phyloP scores from a whole-genome alignment of 2,888 invertebrate species.

The Anarsia innoxiella region DNA sequence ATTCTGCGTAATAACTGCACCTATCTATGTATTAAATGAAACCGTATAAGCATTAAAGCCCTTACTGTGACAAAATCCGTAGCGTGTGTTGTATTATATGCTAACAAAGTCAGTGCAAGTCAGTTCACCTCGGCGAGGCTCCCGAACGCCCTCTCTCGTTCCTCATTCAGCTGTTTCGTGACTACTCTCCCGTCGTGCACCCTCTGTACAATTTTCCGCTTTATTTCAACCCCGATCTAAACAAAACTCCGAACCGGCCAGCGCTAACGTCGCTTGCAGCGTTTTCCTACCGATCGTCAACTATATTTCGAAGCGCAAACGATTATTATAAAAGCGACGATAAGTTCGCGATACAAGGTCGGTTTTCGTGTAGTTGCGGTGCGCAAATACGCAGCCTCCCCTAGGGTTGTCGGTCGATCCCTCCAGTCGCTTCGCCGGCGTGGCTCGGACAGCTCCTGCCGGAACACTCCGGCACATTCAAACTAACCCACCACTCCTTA shows the following conservation, averaged over 20 bases:
- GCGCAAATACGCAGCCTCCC: conserved; percentile 71
- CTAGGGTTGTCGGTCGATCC: conserved; percentile 69
- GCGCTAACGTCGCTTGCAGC: conserved; percentile 26
- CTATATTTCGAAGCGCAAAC: conserved; percentile 29
- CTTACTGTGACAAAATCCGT: no score
- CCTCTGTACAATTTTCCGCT: conserved; percentile 26
- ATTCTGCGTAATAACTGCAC: background rate
- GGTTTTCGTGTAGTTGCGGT: conserved; percentile 25
- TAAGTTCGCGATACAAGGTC: conserved; percentile 28
- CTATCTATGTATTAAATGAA: background rate
- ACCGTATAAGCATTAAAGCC: no score
- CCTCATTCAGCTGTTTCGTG: conserved; percentile 49
- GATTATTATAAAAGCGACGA: conserved; percentile 30
- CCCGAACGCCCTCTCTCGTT: conserved; percentile 51
- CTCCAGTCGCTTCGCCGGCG: conserved; percentile 70
- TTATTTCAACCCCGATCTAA: conserved; percentile 20
- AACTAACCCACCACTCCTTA: conserved; percentile 60
- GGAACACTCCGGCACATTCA: conserved; percentile 34
- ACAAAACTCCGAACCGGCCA: conserved; percentile 26
- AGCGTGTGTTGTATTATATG: no score
- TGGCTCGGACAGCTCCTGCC: conserved; percentile 56
- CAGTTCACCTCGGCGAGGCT: conserved; percentile 17
- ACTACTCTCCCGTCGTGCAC: conserved; percentile 37
- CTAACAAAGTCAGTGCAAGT: conserved; percentile 14
- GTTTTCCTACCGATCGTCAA: conserved; percentile 30